Conservation (phyloP, 2,113 vertebrate species). For the Corythornis madagascariensis region DNA sequence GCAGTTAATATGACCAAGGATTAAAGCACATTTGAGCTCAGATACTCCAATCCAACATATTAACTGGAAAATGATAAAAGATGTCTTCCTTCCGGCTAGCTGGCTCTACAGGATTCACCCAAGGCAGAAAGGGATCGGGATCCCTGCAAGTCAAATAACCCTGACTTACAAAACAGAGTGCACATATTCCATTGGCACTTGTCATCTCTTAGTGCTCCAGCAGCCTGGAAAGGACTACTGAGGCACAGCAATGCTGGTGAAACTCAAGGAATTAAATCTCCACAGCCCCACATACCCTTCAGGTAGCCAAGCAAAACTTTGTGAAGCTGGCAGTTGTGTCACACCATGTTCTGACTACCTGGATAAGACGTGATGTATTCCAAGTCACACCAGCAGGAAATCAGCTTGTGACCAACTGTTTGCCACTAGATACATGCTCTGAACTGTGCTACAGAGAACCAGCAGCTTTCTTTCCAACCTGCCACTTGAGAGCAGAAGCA, state of each 20-base stretch:
- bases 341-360: background rate
- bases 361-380: accelerated
- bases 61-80: background rate
- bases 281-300: background rate
- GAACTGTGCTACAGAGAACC: background rate
- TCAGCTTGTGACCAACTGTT: background rate
- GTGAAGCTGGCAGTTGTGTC: background rate
- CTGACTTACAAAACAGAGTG: background rate
- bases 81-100: background rate
- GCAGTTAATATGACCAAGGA: background rate
- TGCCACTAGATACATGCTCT: background rate
- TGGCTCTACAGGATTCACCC: background rate
- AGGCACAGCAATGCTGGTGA: background rate
- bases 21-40: background rate
- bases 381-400: background rate
- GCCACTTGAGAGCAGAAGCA: background rate
- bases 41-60: background rate
- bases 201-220: background rate
- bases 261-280: background rate
- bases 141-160: background rate
- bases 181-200: background rate
- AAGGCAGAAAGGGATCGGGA: background rate
- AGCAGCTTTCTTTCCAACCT: background rate
- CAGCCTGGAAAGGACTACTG: background rate
- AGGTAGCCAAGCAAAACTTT: background rate